Evolutionary conservation across 2,113 vertebrate genomes (phyloP).

Genomic region (Apteryx owenii): DNA sequence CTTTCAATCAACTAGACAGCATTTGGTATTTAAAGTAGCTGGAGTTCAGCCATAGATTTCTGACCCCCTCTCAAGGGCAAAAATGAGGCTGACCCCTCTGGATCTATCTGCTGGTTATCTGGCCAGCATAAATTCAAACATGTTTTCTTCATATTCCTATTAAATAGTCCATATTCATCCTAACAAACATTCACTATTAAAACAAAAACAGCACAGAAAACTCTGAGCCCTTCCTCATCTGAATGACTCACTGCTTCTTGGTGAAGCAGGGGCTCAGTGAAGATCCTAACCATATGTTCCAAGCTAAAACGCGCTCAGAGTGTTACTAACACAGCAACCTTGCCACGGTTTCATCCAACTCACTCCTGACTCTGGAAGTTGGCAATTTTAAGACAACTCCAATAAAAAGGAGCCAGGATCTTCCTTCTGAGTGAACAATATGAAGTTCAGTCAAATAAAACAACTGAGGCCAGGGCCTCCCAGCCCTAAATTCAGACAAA

Average conservation of each 20-base stretch:
- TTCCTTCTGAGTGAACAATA: neutral
- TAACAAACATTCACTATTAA: neutral
- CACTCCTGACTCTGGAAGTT: neutral
- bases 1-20: neutral
- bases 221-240: neutral
- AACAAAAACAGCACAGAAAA: neutral
- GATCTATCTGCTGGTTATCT: neutral
- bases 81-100: neutral
- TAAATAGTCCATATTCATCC: neutral
- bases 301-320: fast-evolving
- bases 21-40: neutral
- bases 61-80: neutral
- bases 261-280: neutral
- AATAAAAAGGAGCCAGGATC: neutral
- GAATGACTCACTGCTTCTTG: neutral
- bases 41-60: fast-evolving
- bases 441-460: neutral
- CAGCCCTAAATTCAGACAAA: neutral
- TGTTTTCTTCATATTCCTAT: neutral
- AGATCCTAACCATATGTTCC: neutral
- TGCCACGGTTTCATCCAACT: neutral
- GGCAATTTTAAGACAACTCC: neutral
- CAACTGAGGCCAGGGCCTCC: neutral
- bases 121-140: neutral
- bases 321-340: neutral